A percentile compares a stretch with the other conserved stretches of the same genome.
These are phyloP conservation scores for Euclidia mi DNA, from an alignment of 2,888 invertebrate genomes.

Conservation along the genomic window DNA sequence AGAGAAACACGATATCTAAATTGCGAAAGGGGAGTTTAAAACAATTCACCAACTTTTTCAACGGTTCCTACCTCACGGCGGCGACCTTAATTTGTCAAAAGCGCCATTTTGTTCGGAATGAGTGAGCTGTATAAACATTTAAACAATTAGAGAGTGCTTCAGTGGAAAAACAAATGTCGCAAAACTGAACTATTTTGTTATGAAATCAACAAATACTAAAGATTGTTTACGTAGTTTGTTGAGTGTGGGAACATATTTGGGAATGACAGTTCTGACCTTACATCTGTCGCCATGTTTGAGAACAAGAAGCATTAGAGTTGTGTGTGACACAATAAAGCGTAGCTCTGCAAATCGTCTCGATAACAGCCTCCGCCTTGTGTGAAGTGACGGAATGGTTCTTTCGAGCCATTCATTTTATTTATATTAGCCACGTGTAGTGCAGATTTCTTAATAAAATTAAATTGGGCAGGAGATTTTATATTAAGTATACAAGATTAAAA, in stretches of 20 bases:
- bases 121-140: constrained; percentile 21
- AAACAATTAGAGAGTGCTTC: not conserved
- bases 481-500: no score
- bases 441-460: not conserved
- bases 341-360: constrained; percentile 37
- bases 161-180: constrained; percentile 2
- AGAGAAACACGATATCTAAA: constrained; percentile 74
- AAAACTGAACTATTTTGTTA: no score
- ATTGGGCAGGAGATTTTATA: not conserved
- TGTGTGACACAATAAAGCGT: constrained; percentile 37
- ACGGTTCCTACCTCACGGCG: constrained; percentile 68
- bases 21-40: constrained; percentile 77
- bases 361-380: constrained; percentile 22
- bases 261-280: constrained; percentile 24
- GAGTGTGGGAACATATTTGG: constrained; percentile 24
- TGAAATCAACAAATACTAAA: constrained; percentile 1
- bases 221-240: not conserved
- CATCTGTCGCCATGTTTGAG: constrained; percentile 44
- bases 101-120: constrained; percentile 57
- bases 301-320: constrained; percentile 36
- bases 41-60: constrained; percentile 77
- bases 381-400: constrained; percentile 1
- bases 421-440: not conserved
- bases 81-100: constrained; percentile 73
- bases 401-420: constrained; percentile 3